These are phyloP conservation scores for Helogale parvula DNA, from an alignment of 2,113 vertebrate genomes.

Conservation along the genomic window DNA sequence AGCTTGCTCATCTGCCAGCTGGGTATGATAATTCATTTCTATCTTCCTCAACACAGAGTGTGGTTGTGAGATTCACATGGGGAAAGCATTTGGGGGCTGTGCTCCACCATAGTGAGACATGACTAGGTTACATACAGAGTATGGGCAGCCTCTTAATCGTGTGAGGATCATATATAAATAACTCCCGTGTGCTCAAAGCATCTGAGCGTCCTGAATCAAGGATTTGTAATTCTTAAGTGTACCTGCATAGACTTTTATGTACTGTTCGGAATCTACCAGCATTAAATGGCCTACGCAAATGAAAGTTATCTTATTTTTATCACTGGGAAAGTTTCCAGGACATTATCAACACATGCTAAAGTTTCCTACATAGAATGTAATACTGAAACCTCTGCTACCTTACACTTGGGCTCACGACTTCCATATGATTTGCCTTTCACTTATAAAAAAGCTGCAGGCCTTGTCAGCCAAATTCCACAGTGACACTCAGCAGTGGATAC, in stretches of 20 bases:
- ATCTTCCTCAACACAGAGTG: neutral
- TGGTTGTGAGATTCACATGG: neutral
- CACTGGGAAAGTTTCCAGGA: conserved; percentile 75
- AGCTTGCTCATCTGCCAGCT: neutral
- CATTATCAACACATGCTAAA: conserved; percentile 76
- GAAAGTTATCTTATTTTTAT: conserved; percentile 78
- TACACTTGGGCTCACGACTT: conserved; percentile 57
- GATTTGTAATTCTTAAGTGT: conserved; percentile 43
- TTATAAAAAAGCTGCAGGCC: conserved; percentile 66
- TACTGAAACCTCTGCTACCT: conserved; percentile 70
- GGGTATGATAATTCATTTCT: neutral
- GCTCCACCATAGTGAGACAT: neutral
- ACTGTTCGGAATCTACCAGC: conserved; percentile 22
- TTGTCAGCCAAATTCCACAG: conserved; percentile 71
- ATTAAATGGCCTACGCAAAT: conserved; percentile 49
- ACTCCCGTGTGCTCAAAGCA: neutral
- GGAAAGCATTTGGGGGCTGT: neutral
- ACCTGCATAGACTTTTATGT: conserved; percentile 4
- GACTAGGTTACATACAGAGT: neutral
- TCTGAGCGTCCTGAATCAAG: neutral
- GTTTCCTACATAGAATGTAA: conserved; percentile 69
- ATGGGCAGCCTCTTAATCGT: neutral
- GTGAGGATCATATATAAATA: neutral
- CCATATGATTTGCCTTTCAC: conserved; percentile 72
- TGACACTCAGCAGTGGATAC: conserved; percentile 56